Percentiles rank a stretch among this genome's conserved stretches.
Evolutionary conservation across 2,888 invertebrate species (phyloP).

Genomic region (Marronus borbonicus): DNA sequence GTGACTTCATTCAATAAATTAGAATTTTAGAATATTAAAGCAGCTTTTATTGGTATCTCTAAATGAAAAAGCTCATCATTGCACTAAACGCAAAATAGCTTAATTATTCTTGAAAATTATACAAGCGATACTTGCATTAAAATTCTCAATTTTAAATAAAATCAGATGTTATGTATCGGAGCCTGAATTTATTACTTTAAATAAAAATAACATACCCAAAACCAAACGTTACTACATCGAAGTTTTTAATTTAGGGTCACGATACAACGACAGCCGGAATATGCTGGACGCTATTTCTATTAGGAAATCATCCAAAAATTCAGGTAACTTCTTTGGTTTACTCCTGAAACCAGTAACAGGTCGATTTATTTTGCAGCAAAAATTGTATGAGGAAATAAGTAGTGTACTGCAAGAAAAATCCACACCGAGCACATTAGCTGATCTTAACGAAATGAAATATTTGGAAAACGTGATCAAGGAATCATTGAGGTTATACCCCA

Average conservation of each 20-base stretch:
- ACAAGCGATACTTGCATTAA: too few relatives aligned
- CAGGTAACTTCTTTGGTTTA: conserved; percentile 29
- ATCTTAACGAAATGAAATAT: conserved; percentile 63
- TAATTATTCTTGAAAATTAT: too few relatives aligned
- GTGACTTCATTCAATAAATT: too few relatives aligned
- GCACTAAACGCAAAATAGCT: too few relatives aligned
- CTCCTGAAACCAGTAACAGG: not conserved
- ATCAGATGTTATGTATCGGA: not conserved
- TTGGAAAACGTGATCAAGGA: conserved; percentile 65
- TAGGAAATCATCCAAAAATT: conserved; percentile 54
- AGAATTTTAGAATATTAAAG: too few relatives aligned
- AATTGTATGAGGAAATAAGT: conserved; percentile 64
- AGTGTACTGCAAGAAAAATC: conserved; percentile 57
- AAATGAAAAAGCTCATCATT: too few relatives aligned
- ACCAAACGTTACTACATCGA: too few relatives aligned
- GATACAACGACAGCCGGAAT: conserved; percentile 63
- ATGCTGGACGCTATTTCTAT: conserved; percentile 60
- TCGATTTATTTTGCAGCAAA: conserved; percentile 58
- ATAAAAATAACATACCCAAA: not conserved
- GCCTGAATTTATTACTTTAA: not conserved
- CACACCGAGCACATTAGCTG: conserved; percentile 49
- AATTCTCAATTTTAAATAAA: too few relatives aligned
- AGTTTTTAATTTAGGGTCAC: conserved; percentile 57
- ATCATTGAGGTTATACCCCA: conserved; percentile 63
- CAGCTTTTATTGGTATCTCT: too few relatives aligned